phyloP scores from a whole-genome alignment of 37 sponge, comb jelly and placozoan species.

The Agelas oroides region DNA sequence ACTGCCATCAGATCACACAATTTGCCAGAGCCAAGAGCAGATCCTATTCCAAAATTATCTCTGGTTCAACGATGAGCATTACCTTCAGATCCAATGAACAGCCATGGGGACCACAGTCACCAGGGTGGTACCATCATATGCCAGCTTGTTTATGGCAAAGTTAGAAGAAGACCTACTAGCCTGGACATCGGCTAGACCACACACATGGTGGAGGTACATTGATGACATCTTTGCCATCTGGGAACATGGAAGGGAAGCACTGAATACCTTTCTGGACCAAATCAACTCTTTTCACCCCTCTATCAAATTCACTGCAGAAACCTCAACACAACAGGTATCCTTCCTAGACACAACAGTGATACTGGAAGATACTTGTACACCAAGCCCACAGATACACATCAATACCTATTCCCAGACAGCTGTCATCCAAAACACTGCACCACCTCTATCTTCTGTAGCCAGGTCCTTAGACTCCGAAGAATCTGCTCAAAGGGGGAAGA shows the following conservation, averaged over 20 bases:
- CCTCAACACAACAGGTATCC: background rate
- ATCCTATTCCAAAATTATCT: too few species aligned
- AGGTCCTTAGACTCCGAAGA: too few species aligned
- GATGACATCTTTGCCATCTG: conserved; percentile 51
- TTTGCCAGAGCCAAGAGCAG: too few species aligned
- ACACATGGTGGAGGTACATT: conserved; percentile 31
- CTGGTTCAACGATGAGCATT: background rate
- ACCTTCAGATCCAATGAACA: conserved; percentile 25
- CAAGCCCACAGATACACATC: conserved; percentile 22
- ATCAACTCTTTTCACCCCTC: conserved; percentile 41
- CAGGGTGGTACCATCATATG: conserved; percentile 27
- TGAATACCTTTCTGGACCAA: background rate
- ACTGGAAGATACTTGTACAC: conserved; percentile 19
- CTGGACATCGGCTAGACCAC: background rate
- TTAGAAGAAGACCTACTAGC: conserved; percentile 14
- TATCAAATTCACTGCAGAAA: conserved; percentile 27
- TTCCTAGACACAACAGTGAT: too few species aligned
- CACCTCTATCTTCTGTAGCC: background rate
- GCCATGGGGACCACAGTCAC: conserved; percentile 55
- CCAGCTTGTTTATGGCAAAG: conserved; percentile 43
- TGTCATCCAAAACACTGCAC: conserved; percentile 7
- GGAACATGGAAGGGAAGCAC: conserved; percentile 5
- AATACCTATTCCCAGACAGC: conserved; percentile 8
- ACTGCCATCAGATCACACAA: too few species aligned
- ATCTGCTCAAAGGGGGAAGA: too few species aligned